Evolutionary conservation across 2,113 vertebrate genomes (phyloP), one percentile per base, ranked within the genome.

Genomic region (Pterocles gutturalis): DNA sequence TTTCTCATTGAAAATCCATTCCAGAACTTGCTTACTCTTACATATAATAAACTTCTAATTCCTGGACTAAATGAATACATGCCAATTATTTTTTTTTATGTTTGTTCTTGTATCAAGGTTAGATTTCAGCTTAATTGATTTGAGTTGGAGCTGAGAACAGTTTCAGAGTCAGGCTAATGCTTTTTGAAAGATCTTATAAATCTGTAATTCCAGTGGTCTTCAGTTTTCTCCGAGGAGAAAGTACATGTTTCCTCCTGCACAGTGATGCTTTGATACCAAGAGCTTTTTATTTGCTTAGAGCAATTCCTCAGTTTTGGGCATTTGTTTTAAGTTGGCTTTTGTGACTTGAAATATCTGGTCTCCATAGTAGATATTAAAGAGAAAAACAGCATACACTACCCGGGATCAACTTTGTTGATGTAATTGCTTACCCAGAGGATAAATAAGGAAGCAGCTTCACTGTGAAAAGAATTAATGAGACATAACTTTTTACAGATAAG

Each of bases 271-370:
- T 83, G 53, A 81, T 77, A 83, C 25, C 38, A 80, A 66, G 13
- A 79, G 25, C 22, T 83, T 92, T 83, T 87, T 87, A 77, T 81
- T 77, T 94, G 78, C 90, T 94, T 86, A 19, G 33, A 86, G 75
- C 43, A 93, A 29, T 49, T 66, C 58, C 90, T 86, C 75, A 20
- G 16, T 78, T 93, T 87, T 2, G 26, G n/a, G 25, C 6, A 5
- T 58, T 91, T 83, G 53, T 91, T 93, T 90, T 87, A 65, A 85
- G 90, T 91, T 83, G 61, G 55, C 38, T 73, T 84, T 90, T 90
- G 55, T 2, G 7, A 48, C 36, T 34, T 81, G 29, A 70, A 87
- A 48, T 87, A 58, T 31, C 43, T 87, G 28, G 24, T 87, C 4
- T 73, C 43, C 2, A 1, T 8, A 71, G 43, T 20, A 90, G 19